Evolutionary conservation across 2,113 vertebrate genomes (phyloP).

Genomic region (Lates calcarifer): DNA sequence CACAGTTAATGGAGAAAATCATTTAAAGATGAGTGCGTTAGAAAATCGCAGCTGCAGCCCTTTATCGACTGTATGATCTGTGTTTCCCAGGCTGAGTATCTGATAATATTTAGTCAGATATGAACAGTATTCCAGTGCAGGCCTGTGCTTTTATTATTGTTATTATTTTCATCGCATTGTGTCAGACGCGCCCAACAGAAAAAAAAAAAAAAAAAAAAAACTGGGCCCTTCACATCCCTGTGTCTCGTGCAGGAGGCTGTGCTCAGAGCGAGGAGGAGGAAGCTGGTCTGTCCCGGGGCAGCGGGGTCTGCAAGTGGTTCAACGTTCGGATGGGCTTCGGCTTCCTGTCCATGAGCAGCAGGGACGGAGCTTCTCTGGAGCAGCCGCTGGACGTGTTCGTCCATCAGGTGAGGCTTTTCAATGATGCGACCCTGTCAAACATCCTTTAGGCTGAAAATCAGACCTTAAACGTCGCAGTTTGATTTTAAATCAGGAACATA

Average conservation of each 20-base stretch:
- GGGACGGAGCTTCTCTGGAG: slow-evolving; percentile 87
- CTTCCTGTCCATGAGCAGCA: slow-evolving; percentile 93
- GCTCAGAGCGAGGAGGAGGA: slow-evolving; percentile 82
- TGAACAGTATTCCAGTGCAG: too few relatives aligned
- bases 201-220: too few relatives aligned
- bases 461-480: too few relatives aligned
- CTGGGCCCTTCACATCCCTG: neutral
- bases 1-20: neutral
- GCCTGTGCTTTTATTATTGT: too few relatives aligned
- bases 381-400: slow-evolving; percentile 93
- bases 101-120: too few relatives aligned
- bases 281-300: slow-evolving; percentile 83
- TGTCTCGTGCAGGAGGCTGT: slow-evolving; percentile 82
- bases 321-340: slow-evolving; percentile 96
- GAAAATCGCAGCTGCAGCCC: neutral
- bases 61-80: neutral
- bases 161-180: too few relatives aligned
- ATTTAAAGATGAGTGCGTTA: neutral
- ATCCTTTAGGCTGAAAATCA: too few relatives aligned
- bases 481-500: too few relatives aligned
- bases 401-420: slow-evolving; percentile 92
- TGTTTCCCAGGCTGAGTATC: neutral
- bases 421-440: too few relatives aligned
- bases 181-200: too few relatives aligned
- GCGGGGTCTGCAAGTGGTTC: slow-evolving; percentile 95